Conservation (phyloP, 2,888 invertebrate genomes). For the Cephalotes varians region DNA sequence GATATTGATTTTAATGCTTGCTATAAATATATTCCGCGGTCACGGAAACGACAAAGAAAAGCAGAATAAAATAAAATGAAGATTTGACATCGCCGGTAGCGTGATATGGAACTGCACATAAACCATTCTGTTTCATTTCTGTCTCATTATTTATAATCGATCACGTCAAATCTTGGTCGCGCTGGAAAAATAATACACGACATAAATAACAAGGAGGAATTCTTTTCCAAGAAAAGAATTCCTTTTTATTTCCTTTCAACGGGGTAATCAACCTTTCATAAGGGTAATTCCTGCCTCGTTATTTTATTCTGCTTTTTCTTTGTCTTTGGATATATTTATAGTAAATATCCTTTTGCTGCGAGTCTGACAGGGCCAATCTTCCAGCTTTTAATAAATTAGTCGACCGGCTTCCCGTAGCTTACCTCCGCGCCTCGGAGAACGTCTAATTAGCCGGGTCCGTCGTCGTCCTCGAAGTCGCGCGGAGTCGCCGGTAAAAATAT, state of each 20-base stretch:
- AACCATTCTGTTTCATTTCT: conserved; percentile 5
- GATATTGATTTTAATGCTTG: conserved; percentile 8
- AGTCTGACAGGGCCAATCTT: conserved; percentile 13
- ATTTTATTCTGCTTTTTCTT: not conserved
- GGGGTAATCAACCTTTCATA: not conserved
- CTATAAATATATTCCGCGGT: no score
- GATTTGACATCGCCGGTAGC: not conserved
- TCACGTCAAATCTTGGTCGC: not conserved
- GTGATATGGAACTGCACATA: not conserved
- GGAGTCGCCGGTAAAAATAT: conserved; percentile 51
- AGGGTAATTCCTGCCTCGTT: not conserved
- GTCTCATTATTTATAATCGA: not conserved
- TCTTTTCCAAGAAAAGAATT: not conserved
- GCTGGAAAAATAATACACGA: not conserved
- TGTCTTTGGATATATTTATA: conserved; percentile 1
- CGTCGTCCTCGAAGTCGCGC: conserved; percentile 13
- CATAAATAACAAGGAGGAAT: not conserved
- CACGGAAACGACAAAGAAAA: no score
- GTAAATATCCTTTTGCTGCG: conserved; percentile 36
- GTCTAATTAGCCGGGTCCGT: conserved; percentile 29
- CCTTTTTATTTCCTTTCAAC: not conserved
- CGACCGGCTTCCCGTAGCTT: not conserved
- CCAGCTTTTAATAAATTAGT: conserved; percentile 35
- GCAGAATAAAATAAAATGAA: no score
- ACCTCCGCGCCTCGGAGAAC: conserved; percentile 21